Conservation (phyloP, 1,140 invertebrate species). For the Lucilia cuprina region DNA sequence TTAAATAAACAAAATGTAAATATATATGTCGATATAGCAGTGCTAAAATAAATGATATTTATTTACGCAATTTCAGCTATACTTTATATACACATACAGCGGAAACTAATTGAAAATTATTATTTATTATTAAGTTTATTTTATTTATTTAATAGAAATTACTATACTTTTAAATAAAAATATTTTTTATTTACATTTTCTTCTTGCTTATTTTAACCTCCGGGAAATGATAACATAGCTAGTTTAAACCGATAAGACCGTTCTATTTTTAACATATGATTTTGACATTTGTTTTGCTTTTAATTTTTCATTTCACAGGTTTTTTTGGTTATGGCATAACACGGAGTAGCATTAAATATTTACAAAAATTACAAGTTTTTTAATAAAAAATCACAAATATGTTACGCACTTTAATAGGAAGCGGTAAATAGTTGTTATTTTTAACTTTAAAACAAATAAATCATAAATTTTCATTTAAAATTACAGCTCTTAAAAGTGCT, state of each 20-base stretch:
- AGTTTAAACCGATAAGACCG: too few species aligned
- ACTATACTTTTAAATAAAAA: too few species aligned
- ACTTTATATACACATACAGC: too few species aligned
- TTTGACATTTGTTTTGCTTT: constrained; percentile 35
- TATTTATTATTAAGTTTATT: too few species aligned
- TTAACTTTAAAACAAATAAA: background rate
- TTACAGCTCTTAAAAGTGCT: background rate
- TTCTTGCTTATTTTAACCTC: background rate
- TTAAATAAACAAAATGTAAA: too few species aligned
- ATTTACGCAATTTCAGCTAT: too few species aligned
- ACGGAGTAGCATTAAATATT: background rate
- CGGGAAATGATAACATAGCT: too few species aligned
- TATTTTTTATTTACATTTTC: background rate
- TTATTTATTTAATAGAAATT: too few species aligned
- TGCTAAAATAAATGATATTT: too few species aligned
- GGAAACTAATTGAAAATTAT: too few species aligned
- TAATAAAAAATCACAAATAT: constrained; percentile 24
- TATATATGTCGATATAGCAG: too few species aligned
- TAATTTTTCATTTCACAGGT: background rate
- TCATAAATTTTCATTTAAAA: background rate
- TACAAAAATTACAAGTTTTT: background rate
- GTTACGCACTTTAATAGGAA: constrained; percentile 32
- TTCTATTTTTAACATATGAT: constrained; percentile 26
- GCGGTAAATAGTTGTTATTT: constrained; percentile 14
- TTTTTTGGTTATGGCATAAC: constrained; percentile 37